Conservation (phyloP, 2,113 vertebrate genomes). For the Thunnus maccoyii region DNA sequence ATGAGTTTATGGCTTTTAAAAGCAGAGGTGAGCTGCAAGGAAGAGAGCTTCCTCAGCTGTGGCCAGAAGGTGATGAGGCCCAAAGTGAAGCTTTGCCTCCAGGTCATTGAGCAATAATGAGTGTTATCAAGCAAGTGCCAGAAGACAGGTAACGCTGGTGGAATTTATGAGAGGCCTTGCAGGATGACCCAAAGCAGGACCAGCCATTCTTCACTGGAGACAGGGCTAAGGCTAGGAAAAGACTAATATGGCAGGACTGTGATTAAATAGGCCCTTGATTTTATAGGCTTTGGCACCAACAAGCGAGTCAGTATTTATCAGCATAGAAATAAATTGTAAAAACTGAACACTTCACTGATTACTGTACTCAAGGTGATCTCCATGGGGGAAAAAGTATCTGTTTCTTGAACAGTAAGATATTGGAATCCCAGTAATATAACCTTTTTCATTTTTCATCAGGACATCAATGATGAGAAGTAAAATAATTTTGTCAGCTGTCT, state of each 20-base stretch:
- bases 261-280: conserved; percentile 72
- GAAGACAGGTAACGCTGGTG: conserved; percentile 70
- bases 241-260: conserved; percentile 74
- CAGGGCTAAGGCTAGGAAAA: conserved; percentile 66
- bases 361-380: conserved; percentile 54
- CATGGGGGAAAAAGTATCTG: background rate
- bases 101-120: conserved; percentile 79
- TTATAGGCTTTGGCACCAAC: conserved; percentile 60
- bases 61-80: conserved; percentile 60
- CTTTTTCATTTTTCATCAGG: background rate
- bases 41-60: conserved; percentile 40
- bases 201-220: conserved; percentile 71
- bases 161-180: conserved; percentile 80
- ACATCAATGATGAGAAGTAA: too few relatives aligned
- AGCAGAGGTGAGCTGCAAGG: conserved; percentile 52
- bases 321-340: conserved; percentile 57
- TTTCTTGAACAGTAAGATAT: conserved; percentile 14
- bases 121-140: conserved; percentile 78
- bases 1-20: conserved; percentile 73
- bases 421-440: background rate
- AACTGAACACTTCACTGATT: conserved; percentile 55
- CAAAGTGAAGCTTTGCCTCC: conserved; percentile 70
- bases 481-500: background rate
- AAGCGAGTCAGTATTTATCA: conserved; percentile 61
- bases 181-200: conserved; percentile 72